A percentile compares a stretch with the other conserved stretches of the same genome.
phyloP scores from a whole-genome alignment of 2,888 invertebrate species.

The Neoaliturus tenellus region DNA sequence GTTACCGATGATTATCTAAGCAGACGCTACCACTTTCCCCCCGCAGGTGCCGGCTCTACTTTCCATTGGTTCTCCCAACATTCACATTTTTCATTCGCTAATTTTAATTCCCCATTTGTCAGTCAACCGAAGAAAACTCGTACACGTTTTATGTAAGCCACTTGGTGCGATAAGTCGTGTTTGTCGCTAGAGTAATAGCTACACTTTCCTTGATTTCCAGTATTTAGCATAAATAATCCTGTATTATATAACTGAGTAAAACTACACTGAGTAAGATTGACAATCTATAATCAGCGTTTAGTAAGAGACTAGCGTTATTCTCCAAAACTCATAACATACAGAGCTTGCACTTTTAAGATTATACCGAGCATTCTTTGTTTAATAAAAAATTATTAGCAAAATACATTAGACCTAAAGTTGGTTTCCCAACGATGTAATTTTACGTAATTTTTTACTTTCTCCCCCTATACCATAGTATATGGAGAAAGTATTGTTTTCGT shows the following conservation, averaged over 20 bases:
- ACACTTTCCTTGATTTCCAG: background rate
- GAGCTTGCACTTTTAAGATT: too few species aligned
- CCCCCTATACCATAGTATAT: too few species aligned
- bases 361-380: too few species aligned
- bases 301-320: too few species aligned
- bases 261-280: too few species aligned
- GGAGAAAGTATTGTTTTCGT: too few species aligned
- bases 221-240: background rate
- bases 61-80: background rate
- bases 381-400: too few species aligned
- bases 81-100: background rate
- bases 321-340: too few species aligned
- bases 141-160: background rate
- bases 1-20: background rate
- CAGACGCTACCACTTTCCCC: background rate
- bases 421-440: too few species aligned
- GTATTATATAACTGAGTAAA: background rate
- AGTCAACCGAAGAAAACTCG: background rate
- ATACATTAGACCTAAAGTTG: too few species aligned
- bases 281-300: too few species aligned
- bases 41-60: constrained; percentile 4
- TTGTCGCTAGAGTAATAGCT: background rate
- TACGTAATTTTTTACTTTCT: too few species aligned
- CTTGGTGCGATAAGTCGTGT: background rate
- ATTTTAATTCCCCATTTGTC: background rate